Evolutionary conservation across 2,797 vertebrate species (phyloP).

Genomic region (Pyrocephalus nanus): DNA sequence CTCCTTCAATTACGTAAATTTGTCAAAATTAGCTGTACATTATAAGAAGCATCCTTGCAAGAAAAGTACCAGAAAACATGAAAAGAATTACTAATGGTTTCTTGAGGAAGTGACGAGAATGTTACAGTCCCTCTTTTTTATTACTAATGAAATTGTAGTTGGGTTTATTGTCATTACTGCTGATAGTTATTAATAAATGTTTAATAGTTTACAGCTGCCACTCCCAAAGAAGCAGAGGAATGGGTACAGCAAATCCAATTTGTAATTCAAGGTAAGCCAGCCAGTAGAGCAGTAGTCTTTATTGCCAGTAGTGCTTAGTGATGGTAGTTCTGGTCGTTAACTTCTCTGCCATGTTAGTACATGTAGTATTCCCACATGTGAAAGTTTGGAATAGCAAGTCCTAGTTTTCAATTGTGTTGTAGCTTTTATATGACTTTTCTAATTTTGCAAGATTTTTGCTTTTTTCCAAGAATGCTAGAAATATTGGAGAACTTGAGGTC

Average conservation of each 20-base stretch:
- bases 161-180: slow-evolving; percentile 44
- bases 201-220: slow-evolving; percentile 92
- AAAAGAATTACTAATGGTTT: slow-evolving; percentile 81
- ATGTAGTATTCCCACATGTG: neutral
- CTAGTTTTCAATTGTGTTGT: neutral
- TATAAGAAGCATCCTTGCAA: slow-evolving; percentile 87
- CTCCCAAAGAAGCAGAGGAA: slow-evolving; percentile 89
- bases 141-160: slow-evolving; percentile 35
- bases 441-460: neutral
- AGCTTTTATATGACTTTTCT: neutral
- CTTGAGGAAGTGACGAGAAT: slow-evolving; percentile 73
- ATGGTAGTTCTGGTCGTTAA: neutral
- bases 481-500: neutral
- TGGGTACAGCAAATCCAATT: slow-evolving; percentile 94
- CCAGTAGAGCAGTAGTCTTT: neutral
- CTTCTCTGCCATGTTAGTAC: neutral
- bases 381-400: neutral
- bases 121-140: slow-evolving; percentile 40
- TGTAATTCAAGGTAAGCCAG: slow-evolving; percentile 87
- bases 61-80: slow-evolving; percentile 81
- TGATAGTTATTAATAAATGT: slow-evolving; percentile 60
- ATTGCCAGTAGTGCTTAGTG: neutral
- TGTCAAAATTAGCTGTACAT: slow-evolving; percentile 88
- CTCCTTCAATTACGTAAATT: slow-evolving; percentile 87
- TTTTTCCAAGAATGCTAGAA: neutral